phyloP scores from a whole-genome alignment of 2,888 invertebrate genomes.

The Tetragonula carbonaria region DNA sequence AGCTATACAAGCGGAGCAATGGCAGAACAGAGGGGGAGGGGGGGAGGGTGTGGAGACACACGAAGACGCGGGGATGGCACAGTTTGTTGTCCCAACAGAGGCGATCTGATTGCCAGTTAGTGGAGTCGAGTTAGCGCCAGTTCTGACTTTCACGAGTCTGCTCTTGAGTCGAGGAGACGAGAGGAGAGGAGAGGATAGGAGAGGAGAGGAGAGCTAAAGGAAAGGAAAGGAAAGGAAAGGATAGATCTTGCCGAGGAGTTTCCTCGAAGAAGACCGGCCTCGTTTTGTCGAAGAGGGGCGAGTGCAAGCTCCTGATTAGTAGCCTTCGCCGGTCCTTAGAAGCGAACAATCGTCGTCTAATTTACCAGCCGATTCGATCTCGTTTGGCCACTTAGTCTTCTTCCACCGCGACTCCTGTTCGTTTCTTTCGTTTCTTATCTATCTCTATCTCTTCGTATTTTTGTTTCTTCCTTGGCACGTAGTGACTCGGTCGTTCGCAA shows the following conservation, averaged over 20 bases:
- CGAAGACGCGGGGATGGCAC: conserved; percentile 48
- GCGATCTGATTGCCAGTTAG: conserved; percentile 83
- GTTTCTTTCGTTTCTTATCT: neutral
- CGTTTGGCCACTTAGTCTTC: conserved; percentile 54
- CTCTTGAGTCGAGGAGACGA: conserved; percentile 55
- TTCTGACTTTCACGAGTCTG: conserved; percentile 74
- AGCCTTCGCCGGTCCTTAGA: conserved; percentile 60
- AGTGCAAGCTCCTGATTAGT: conserved; percentile 77
- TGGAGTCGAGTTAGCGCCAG: conserved; percentile 78
- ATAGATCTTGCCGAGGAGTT: conserved; percentile 62
- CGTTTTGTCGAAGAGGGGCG: conserved; percentile 57
- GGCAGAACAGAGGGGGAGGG: neutral
- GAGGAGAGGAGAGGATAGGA: conserved; percentile 5
- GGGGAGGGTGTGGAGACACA: conserved; percentile 30
- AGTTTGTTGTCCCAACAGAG: conserved; percentile 82
- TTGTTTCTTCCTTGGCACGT: conserved; percentile 49
- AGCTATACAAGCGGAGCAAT: conserved; percentile 73
- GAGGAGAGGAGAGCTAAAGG: neutral
- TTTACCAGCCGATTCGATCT: conserved; percentile 69
- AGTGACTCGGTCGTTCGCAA: neutral
- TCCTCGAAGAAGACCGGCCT: conserved; percentile 58
- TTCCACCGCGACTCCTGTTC: conserved; percentile 11
- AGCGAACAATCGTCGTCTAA: conserved; percentile 72
- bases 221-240: conserved; percentile 8
- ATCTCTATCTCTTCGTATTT: conserved; percentile 19